phyloP scores from a whole-genome alignment of 2,113 vertebrate genomes.

The Casuarius casuarius region DNA sequence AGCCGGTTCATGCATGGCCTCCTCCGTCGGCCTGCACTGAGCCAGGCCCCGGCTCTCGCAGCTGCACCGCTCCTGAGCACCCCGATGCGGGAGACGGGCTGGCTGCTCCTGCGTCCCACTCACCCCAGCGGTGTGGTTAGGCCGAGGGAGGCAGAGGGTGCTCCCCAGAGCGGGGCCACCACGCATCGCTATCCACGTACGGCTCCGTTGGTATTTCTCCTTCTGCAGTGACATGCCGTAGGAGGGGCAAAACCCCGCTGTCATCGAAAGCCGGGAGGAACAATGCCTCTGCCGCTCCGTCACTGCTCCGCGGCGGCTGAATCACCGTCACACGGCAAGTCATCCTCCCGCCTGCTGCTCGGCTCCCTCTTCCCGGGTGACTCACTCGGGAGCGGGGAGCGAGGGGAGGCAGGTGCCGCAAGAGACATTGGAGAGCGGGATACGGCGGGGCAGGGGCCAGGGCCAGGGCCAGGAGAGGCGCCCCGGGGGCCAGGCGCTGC shows the following conservation, averaged over 20 bases:
- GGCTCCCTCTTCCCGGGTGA: background rate
- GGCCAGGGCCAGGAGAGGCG: too few relatives aligned
- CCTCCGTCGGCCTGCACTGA: accelerated
- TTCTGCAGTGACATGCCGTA: background rate
- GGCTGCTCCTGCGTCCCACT: background rate
- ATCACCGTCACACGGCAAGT: constrained; percentile 43
- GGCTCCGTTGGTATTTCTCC: background rate
- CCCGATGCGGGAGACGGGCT: background rate
- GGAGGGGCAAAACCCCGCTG: background rate
- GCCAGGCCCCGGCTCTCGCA: too few relatives aligned
- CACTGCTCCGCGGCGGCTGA: constrained; percentile 31
- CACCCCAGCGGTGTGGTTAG: background rate
- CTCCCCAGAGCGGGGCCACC: background rate
- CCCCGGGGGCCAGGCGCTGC: too few relatives aligned
- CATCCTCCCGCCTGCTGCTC: background rate
- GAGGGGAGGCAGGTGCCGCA: too few relatives aligned
- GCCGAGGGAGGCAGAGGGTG: background rate
- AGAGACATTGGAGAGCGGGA: too few relatives aligned
- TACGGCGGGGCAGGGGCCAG: too few relatives aligned
- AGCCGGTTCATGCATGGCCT: accelerated
- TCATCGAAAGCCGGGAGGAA: constrained; percentile 7
- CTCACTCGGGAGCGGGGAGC: background rate
- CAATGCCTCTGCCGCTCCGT: constrained; percentile 7
- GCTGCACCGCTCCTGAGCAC: background rate
- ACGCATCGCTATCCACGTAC: background rate